phyloP scores from a whole-genome alignment of 2,113 vertebrate species.

The Herpailurus yagouaroundi region DNA sequence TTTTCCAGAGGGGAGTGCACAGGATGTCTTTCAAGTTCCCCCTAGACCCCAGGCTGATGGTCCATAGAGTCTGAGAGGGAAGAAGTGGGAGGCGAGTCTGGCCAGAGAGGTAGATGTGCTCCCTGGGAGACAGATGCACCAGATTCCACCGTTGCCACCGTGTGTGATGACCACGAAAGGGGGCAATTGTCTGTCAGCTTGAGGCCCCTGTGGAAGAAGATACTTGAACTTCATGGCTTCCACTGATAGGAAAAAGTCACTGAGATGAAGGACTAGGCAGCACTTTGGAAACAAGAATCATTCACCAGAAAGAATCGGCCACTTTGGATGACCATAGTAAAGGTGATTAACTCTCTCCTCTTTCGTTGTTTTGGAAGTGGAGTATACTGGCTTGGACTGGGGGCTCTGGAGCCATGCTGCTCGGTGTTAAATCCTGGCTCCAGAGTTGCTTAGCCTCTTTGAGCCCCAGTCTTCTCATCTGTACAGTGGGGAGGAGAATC shows the following conservation, averaged over 20 bases:
- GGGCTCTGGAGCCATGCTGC: neutral
- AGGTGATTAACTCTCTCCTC: neutral
- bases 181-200: neutral
- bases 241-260: neutral
- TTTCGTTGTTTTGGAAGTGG: neutral
- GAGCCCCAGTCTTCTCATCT: constrained; percentile 5
- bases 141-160: neutral
- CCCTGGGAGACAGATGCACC: neutral
- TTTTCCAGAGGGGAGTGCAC: neutral
- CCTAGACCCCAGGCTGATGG: neutral
- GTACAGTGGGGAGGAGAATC: neutral
- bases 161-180: neutral
- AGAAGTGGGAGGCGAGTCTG: neutral
- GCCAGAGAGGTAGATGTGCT: neutral
- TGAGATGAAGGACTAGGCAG: neutral
- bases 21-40: neutral
- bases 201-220: neutral
- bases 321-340: neutral
- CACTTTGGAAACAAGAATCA: neutral
- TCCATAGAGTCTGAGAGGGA: neutral
- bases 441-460: neutral
- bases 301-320: neutral
- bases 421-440: constrained; percentile 15
- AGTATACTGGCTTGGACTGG: neutral
- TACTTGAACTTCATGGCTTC: neutral